Evolutionary conservation across 1,140 invertebrate genomes (phyloP).

Genomic region (Matsumurasca onukii): DNA sequence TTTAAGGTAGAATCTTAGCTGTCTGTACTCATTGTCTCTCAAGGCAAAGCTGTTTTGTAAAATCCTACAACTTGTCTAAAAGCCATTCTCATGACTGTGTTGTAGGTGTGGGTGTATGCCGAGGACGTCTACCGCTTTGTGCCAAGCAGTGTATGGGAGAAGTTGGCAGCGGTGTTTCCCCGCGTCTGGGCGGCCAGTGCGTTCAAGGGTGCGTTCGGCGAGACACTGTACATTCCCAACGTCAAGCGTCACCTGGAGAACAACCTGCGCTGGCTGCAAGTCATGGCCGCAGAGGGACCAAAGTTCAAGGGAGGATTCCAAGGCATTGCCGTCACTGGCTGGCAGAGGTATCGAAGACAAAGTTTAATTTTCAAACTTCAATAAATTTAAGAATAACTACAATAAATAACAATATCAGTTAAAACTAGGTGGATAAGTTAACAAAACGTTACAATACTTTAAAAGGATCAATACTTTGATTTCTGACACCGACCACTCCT

Average conservation of each 20-base stretch:
- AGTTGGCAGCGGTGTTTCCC: constrained; percentile 78
- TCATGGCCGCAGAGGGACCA: constrained; percentile 56
- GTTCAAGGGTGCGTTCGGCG: constrained; percentile 88
- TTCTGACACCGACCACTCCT: too few species aligned
- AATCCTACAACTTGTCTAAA: too few species aligned
- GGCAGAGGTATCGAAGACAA: constrained; percentile 65
- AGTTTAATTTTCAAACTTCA: constrained; percentile 7
- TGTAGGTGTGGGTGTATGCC: constrained; percentile 58
- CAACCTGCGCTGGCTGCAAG: constrained; percentile 69
- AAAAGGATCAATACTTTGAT: too few species aligned
- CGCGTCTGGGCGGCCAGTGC: constrained; percentile 92
- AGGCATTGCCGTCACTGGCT: constrained; percentile 66
- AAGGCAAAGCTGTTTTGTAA: too few species aligned
- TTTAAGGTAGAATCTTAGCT: too few species aligned
- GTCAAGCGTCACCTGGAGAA: constrained; percentile 68
- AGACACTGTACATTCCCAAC: constrained; percentile 66
- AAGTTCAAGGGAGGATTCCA: constrained; percentile 60
- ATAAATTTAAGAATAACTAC: constrained; percentile 1
- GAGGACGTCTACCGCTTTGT: constrained; percentile 58
- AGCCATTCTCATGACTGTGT: too few species aligned
- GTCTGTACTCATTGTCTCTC: too few species aligned
- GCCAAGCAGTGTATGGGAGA: constrained; percentile 64
- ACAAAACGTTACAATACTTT: too few species aligned
- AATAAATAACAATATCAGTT: neutral
- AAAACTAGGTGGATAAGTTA: neutral